Evolutionary conservation across 2,113 vertebrate genomes (phyloP).

Genomic region (Callospermophilus lateralis): DNA sequence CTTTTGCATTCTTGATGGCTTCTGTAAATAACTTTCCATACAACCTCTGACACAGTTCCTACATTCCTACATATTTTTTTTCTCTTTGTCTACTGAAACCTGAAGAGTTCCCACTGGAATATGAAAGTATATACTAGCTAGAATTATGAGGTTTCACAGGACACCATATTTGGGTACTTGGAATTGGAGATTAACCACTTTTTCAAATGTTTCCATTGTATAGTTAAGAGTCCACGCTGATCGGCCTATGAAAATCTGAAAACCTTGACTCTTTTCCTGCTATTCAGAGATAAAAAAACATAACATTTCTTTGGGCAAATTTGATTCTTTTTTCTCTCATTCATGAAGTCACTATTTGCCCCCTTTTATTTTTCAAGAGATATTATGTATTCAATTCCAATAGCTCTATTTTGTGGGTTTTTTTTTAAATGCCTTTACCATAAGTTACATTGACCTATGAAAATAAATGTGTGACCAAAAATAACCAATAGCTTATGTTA

Average conservation of each 20-base stretch:
- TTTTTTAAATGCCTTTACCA: neutral
- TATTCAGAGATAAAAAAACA: neutral
- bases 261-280: neutral
- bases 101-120: neutral
- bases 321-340: neutral
- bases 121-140: neutral
- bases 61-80: neutral
- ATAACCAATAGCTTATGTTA: slow-evolving; percentile 8
- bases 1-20: neutral
- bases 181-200: neutral
- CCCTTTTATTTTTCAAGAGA: slow-evolving; percentile 19
- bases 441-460: neutral
- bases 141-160: neutral
- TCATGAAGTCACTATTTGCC: neutral
- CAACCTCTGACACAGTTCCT: neutral
- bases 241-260: slow-evolving; percentile 18
- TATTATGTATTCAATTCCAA: neutral
- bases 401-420: neutral
- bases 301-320: neutral
- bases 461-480: slow-evolving; percentile 17
- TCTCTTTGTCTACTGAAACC: neutral
- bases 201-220: slow-evolving; percentile 43
- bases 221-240: neutral
- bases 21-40: slow-evolving; percentile 6
- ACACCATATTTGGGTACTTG: neutral